Percentiles rank a stretch among this genome's conserved stretches.
phyloP scores from a whole-genome alignment of 2,797 vertebrate species.

The Macrochelys suwanniensis region DNA sequence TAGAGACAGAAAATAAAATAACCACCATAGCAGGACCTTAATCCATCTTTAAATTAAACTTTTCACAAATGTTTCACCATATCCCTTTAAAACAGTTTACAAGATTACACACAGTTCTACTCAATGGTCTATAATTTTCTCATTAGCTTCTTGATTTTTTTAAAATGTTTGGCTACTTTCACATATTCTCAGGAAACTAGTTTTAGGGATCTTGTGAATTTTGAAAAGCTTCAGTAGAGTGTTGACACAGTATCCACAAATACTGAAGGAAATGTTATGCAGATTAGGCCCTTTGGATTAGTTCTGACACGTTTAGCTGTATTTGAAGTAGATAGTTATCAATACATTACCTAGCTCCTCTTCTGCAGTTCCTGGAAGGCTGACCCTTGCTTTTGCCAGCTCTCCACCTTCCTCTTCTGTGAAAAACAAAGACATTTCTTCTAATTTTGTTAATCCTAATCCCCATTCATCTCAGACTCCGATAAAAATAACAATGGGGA shows the following conservation, averaged over 20 bases:
- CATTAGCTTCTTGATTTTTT: background rate
- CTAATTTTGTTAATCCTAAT: background rate
- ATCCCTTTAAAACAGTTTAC: background rate
- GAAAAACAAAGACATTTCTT: background rate
- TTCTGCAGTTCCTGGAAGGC: constrained; percentile 82
- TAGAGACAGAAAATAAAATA: background rate
- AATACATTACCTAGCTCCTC: constrained; percentile 79
- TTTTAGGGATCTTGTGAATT: background rate
- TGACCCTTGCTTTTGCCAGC: constrained; percentile 81
- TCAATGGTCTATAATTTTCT: background rate
- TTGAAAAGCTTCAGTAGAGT: constrained; percentile 1
- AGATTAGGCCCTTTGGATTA: background rate
- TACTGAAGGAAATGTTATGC: background rate
- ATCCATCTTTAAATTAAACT: background rate
- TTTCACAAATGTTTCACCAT: background rate
- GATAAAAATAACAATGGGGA: background rate
- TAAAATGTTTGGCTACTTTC: background rate
- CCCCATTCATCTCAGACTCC: background rate
- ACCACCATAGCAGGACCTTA: background rate
- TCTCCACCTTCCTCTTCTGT: constrained; percentile 83
- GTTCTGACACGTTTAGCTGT: background rate
- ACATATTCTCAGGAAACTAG: background rate
- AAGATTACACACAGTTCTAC: background rate
- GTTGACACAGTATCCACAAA: background rate
- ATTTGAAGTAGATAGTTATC: background rate